A percentile compares a stretch with the other conserved stretches of the same genome.
phyloP scores from a whole-genome alignment of 1,140 invertebrate genomes.

The Aleiodes sp. region DNA sequence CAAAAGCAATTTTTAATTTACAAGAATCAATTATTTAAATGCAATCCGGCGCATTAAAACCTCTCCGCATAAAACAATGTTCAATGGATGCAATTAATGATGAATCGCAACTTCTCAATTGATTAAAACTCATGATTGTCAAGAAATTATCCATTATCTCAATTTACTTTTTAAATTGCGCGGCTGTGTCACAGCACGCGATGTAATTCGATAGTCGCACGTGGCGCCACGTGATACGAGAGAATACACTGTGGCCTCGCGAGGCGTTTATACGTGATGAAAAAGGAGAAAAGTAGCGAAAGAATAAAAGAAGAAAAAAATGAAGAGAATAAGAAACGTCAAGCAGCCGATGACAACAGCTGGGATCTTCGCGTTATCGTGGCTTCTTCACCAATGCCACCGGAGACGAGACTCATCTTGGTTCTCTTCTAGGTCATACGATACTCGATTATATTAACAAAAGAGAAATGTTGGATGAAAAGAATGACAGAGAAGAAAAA shows the following conservation, averaged over 20 bases:
- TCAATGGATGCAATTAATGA: too few species aligned
- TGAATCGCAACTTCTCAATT: neutral
- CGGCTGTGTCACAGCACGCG: conserved; percentile 19
- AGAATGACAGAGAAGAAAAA: neutral
- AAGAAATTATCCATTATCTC: neutral
- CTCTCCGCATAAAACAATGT: too few species aligned
- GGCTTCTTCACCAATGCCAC: conserved; percentile 14
- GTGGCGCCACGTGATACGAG: conserved; percentile 57
- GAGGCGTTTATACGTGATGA: too few species aligned
- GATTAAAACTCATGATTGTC: neutral
- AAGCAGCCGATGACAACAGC: conserved; percentile 37
- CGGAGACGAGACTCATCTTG: neutral
- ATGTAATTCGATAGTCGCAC: conserved; percentile 41
- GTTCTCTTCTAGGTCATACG: conserved; percentile 11
- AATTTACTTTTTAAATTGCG: neutral
- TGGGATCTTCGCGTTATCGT: conserved; percentile 31
- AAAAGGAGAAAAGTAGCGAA: too few species aligned
- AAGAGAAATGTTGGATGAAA: conserved; percentile 9
- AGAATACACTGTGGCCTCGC: conserved; percentile 49
- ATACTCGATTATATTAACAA: conserved; percentile 2
- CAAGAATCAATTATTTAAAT: too few species aligned
- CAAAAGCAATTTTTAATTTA: too few species aligned
- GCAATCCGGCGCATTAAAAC: too few species aligned
- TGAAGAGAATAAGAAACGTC: neutral
- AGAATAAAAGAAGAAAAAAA: neutral